Percentiles rank a stretch among this genome's conserved stretches.
These are phyloP conservation scores for Butorides virescens DNA, from an alignment of 2,113 vertebrate species.

Conservation along the genomic window DNA sequence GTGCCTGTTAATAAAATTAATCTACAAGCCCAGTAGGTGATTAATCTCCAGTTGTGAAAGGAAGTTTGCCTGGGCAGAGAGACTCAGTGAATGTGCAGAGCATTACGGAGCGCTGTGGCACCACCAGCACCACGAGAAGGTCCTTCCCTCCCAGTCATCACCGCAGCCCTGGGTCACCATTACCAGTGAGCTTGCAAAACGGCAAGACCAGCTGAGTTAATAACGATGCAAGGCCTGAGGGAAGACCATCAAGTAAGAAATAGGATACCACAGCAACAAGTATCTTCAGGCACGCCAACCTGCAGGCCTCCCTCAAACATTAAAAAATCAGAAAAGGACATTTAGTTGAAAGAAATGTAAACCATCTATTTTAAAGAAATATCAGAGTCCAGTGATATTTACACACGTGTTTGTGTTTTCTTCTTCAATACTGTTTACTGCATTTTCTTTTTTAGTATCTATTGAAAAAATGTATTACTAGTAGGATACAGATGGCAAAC, in stretches of 20 bases:
- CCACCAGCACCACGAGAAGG: not conserved
- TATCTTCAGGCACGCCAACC: not conserved
- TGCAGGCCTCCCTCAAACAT: not conserved
- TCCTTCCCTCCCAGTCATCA: too few relatives aligned
- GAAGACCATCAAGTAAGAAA: not conserved
- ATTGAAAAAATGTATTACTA: not conserved
- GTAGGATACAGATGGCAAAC: not conserved
- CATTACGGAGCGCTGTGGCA: rapidly evolving
- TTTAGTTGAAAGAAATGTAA: not conserved
- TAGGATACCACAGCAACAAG: not conserved
- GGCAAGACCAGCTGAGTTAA: not conserved
- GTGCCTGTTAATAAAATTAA: not conserved
- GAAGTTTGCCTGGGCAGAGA: not conserved
- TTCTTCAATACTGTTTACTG: not conserved
- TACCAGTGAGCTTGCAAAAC: not conserved
- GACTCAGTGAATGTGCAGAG: not conserved
- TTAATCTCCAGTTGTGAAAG: not conserved
- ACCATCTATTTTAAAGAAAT: not conserved
- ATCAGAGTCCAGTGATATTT: not conserved
- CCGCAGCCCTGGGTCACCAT: not conserved
- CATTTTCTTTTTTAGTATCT: not conserved
- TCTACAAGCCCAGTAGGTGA: not conserved
- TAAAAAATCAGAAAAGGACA: not conserved
- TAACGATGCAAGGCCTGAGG: not conserved
- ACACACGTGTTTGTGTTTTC: not conserved